phyloP scores from a whole-genome alignment of 2,888 invertebrate genomes.

The Selenia dentaria region DNA sequence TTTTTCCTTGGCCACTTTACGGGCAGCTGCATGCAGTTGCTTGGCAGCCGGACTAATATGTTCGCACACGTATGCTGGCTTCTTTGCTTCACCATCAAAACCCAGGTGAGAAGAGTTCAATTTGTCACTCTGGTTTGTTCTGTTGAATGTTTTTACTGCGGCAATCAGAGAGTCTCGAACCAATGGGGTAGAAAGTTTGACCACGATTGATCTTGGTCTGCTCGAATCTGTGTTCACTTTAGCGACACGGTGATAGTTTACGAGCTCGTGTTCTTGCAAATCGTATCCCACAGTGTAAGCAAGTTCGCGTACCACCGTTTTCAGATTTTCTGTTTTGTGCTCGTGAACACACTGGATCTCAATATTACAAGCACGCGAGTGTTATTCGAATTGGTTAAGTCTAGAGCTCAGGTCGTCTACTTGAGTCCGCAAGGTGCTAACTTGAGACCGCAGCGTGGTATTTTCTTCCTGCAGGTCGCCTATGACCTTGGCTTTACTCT shows the following conservation, averaged over 20 bases:
- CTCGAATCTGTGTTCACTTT: neutral
- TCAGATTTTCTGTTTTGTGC: neutral
- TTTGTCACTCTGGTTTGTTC: too few species aligned
- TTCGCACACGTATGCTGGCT: neutral
- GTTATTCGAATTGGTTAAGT: too few species aligned
- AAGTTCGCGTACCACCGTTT: neutral
- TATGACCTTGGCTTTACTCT: neutral
- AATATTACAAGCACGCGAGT: too few species aligned
- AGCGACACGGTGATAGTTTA: neutral
- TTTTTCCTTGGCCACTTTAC: neutral
- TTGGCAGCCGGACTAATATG: neutral
- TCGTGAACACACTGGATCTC: too few species aligned
- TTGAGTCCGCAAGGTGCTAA: too few species aligned
- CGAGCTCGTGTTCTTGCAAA: neutral
- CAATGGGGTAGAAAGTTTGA: neutral
- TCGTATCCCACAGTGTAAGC: neutral
- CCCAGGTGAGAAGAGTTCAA: neutral
- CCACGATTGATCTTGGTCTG: neutral
- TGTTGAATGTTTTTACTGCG: neutral
- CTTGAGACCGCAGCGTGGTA: too few species aligned
- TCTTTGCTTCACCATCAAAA: neutral
- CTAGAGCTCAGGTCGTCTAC: too few species aligned
- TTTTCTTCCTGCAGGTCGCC: neutral
- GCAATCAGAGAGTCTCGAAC: neutral
- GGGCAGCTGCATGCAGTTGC: neutral